Evolutionary conservation across 2,888 invertebrate species (phyloP), one percentile per base, ranked within the genome.

Genomic region (Steinernema carpocapsae): DNA sequence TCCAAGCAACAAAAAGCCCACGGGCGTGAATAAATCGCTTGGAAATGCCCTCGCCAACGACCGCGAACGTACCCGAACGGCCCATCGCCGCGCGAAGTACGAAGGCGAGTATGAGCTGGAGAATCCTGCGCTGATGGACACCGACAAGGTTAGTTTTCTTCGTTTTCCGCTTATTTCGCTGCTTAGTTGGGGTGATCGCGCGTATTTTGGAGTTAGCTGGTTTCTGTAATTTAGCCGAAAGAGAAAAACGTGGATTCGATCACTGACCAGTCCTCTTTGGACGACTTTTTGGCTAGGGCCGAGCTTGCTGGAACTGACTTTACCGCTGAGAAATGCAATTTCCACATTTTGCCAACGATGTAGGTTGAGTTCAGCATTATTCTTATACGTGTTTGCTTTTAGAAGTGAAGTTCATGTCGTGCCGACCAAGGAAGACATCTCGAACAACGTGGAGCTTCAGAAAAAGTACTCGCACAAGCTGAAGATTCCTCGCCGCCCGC

Each of bases 281-380:
- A 97, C 89, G 97, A 97, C 86, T 97, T 99, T 88, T 90, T 99
- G 2, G 93, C 94, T 0, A 97, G 94, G 0, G 97, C 97, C 0
- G 93, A 96, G 88, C 89, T 99, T 75, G 96, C 97, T 0, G 94
- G 94, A 48, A 93, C 93, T 0, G 95, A 97, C 88, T 99, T 97
- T 88, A 92, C 88, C 17, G 89, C 90, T 82, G 90, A 91, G 85
- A 82, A 83, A 73, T 77, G 83, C 56, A 80, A 82, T 46, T 78
- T 84, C 70, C 82, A 80, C 48, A 79, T 85, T 64, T 77, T 85
- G 70, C 79, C 82, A 70, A 82, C 82, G 10, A 64, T 64, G 86
- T 84, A 74, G 74, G 79, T 82, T 24, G 72, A 29, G 64, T 22
- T 70, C 46, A 45, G 76, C 45, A 52, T 24, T 73, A 29, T 24